Conservation (phyloP, 2,113 vertebrate genomes). For the Gracilinanus agilis region DNA sequence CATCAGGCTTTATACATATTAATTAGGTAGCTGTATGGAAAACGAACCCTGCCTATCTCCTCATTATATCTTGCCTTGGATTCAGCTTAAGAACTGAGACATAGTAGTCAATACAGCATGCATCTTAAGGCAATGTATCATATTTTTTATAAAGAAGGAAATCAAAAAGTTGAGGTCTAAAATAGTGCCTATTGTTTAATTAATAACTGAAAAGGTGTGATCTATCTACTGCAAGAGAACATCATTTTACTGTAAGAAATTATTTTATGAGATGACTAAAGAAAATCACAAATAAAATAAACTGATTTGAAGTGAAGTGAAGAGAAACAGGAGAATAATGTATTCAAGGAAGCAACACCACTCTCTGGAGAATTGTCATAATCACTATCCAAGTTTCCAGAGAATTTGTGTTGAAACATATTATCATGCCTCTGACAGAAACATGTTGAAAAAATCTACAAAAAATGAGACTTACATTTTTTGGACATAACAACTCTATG, state of each 20-base stretch:
- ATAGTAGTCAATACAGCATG: not conserved
- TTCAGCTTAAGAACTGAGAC: not conserved
- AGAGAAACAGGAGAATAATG: not conserved
- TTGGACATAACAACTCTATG: not conserved
- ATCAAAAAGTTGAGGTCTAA: not conserved
- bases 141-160: not conserved
- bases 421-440: not conserved
- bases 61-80: not conserved
- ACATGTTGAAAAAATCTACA: not conserved
- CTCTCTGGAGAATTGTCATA: not conserved
- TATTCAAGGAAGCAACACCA: not conserved
- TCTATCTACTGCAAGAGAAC: not conserved
- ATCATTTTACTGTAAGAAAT: not conserved
- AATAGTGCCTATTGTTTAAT: not conserved
- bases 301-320: not conserved
- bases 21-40: not conserved
- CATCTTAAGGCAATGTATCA: not conserved
- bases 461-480: not conserved
- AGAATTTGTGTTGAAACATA: not conserved
- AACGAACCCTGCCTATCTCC: not conserved
- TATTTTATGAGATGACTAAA: not conserved
- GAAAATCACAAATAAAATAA: not conserved
- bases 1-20: not conserved
- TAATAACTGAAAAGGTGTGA: not conserved
- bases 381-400: not conserved